These are phyloP conservation scores for Papilio dardanus DNA, from an alignment of 1,140 invertebrate species.

Conservation along the genomic window DNA sequence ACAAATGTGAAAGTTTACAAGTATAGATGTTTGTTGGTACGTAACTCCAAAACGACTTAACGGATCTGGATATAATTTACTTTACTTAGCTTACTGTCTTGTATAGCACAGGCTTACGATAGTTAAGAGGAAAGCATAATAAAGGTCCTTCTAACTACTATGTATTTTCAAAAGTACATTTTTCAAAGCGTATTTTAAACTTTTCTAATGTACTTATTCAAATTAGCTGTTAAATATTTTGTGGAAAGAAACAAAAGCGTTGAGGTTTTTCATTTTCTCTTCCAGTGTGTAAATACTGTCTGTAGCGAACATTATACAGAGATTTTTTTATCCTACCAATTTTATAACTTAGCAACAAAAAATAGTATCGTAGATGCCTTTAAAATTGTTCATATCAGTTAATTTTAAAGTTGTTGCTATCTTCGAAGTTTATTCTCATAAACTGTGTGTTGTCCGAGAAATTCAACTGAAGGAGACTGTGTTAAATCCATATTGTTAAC, in stretches of 20 bases:
- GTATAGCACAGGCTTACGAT: no score
- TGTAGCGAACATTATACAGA: slow-evolving; percentile 1
- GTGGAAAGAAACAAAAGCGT: slow-evolving; percentile 1
- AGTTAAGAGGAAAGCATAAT: no score
- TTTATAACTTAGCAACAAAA: background rate
- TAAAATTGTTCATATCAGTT: background rate
- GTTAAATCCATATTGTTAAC: no score
- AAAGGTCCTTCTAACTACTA: no score
- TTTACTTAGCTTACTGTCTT: no score
- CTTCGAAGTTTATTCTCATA: background rate
- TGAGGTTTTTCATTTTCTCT: slow-evolving; percentile 6
- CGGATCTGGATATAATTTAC: no score
- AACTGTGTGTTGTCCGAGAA: background rate
- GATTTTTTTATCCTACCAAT: background rate
- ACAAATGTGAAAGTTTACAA: no score
- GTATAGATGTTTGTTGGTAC: no score
- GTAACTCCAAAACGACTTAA: no score
- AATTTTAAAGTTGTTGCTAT: background rate
- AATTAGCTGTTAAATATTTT: background rate
- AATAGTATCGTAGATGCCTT: background rate
- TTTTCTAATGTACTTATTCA: background rate
- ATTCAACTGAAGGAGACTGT: no score
- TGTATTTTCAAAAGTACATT: background rate
- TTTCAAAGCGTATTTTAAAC: background rate
- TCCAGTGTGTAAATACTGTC: background rate